Evolutionary conservation across 2,113 vertebrate genomes (phyloP).

Genomic region (Ondatra zibethicus): DNA sequence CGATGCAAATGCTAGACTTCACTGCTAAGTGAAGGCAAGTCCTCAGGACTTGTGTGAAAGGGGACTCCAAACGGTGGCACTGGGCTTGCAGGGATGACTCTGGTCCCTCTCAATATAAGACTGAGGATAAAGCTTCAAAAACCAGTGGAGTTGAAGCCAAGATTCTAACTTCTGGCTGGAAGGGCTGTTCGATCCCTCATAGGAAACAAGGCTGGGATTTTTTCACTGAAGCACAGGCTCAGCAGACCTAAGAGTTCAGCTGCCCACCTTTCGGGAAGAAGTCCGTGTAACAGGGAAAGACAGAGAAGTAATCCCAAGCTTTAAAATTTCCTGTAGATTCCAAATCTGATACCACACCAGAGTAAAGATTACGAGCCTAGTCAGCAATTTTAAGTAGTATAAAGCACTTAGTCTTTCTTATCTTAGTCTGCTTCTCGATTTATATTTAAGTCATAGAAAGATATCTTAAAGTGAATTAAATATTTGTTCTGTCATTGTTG

Average conservation of each 20-base stretch:
- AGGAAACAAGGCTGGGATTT: not conserved
- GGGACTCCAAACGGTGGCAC: not conserved
- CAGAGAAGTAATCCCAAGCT: not conserved
- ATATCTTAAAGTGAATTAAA: conserved; percentile 52
- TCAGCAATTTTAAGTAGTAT: conserved; percentile 1
- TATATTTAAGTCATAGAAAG: conserved; percentile 36
- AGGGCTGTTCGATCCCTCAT: not conserved
- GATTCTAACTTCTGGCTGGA: not conserved
- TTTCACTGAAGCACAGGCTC: not conserved
- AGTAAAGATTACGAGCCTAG: not conserved
- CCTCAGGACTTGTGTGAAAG: not conserved
- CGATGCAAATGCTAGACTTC: not conserved
- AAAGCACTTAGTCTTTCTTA: not conserved
- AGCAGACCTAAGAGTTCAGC: not conserved
- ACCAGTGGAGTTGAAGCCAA: not conserved
- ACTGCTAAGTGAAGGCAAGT: not conserved
- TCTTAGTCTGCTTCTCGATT: conserved; percentile 45
- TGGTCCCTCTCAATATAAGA: not conserved
- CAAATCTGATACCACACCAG: not conserved
- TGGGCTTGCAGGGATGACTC: not conserved
- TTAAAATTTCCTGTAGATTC: conserved; percentile 9
- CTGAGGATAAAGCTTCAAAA: not conserved
- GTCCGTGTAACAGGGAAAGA: not conserved
- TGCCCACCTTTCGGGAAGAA: not conserved
- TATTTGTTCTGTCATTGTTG: not conserved